phyloP scores from a whole-genome alignment of 2,797 vertebrate species.

The Acanthurus lineatus region DNA sequence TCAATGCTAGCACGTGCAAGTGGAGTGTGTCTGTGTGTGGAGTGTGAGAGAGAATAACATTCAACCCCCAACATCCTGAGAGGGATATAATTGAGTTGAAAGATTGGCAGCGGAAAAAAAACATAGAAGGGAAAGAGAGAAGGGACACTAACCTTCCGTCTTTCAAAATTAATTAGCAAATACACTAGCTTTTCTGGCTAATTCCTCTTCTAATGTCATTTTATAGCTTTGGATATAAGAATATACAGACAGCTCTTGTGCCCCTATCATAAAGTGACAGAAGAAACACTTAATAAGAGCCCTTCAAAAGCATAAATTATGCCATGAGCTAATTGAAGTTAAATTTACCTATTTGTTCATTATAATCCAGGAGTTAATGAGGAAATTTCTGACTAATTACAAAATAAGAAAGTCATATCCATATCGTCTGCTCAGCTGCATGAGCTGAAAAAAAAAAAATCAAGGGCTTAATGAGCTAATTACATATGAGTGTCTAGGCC shows the following conservation, averaged over 20 bases:
- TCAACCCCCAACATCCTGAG: slow-evolving; percentile 48
- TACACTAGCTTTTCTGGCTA: slow-evolving; percentile 65
- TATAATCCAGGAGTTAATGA: slow-evolving; percentile 83
- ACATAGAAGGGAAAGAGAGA: slow-evolving; percentile 64
- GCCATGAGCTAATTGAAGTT: slow-evolving; percentile 82
- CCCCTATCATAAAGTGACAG: slow-evolving; percentile 69
- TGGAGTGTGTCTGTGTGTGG: slow-evolving; percentile 44
- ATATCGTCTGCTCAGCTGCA: slow-evolving; percentile 73
- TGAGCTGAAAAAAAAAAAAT: slow-evolving; percentile 75
- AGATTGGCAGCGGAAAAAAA: slow-evolving; percentile 70
- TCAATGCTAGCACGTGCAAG: slow-evolving; percentile 36
- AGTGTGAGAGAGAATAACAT: slow-evolving; percentile 29
- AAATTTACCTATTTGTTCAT: slow-evolving; percentile 85
- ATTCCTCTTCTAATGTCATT: slow-evolving; percentile 81
- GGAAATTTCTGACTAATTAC: slow-evolving; percentile 83
- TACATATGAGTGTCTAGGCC: slow-evolving; percentile 81
- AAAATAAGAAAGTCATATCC: slow-evolving; percentile 83
- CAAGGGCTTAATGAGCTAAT: slow-evolving; percentile 84
- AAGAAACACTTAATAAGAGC: slow-evolving; percentile 66
- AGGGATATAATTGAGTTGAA: slow-evolving; percentile 66
- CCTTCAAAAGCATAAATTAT: slow-evolving; percentile 73
- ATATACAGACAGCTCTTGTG: slow-evolving; percentile 71
- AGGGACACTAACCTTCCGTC: slow-evolving; percentile 63
- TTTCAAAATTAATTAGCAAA: slow-evolving; percentile 85
- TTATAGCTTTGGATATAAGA: slow-evolving; percentile 75